Conservation (phyloP, 2,113 vertebrate species). For the Smithornis capensis region DNA sequence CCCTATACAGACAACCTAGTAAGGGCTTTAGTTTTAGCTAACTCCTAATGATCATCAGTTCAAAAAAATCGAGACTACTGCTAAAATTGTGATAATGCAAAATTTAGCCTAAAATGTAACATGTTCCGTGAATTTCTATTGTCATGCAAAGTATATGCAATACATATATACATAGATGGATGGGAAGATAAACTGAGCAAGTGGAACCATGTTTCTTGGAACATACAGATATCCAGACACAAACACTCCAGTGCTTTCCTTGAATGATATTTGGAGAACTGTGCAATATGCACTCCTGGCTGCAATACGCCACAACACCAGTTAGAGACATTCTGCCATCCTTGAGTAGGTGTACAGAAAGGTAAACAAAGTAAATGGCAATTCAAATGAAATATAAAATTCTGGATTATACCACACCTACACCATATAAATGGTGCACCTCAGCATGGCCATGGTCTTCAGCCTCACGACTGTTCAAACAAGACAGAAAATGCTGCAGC, state of each 20-base stretch:
- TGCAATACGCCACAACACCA: neutral
- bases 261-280: neutral
- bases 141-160: neutral
- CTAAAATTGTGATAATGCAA: neutral
- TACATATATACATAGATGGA: neutral
- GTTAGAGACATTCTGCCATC: neutral
- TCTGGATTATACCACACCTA: neutral
- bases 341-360: neutral
- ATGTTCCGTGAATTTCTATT: neutral
- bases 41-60: neutral
- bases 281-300: slow-evolving; percentile 12
- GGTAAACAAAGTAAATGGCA: slow-evolving; percentile 3
- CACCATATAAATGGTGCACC: neutral
- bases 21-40: neutral
- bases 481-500: neutral
- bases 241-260: neutral
- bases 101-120: neutral
- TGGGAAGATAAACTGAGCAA: neutral
- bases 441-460: neutral
- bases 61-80: neutral
- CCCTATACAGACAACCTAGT: neutral
- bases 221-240: neutral
- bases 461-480: neutral
- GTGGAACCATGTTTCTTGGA: neutral
- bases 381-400: neutral